Conservation (phyloP, 2,888 invertebrate genomes). For the Eremobia ochroleuca region DNA sequence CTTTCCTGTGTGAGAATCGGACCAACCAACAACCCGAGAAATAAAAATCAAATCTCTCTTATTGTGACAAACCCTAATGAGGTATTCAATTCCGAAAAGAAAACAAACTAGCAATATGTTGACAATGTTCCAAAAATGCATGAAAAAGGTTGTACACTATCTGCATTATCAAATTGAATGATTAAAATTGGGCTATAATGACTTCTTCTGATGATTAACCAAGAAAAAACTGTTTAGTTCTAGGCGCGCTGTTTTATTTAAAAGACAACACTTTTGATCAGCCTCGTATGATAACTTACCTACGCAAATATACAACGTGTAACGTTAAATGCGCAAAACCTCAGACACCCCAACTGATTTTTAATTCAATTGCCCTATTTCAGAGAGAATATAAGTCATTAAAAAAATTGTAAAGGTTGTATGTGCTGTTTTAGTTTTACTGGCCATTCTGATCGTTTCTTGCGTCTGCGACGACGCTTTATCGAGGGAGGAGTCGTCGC, state of each 20-base stretch:
- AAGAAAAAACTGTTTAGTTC: neutral
- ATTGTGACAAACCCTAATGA: neutral
- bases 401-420: too few relatives aligned
- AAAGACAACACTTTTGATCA: neutral
- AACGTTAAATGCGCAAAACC: too few relatives aligned
- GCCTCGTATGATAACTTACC: neutral
- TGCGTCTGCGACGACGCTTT: too few relatives aligned
- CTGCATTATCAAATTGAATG: too few relatives aligned
- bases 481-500: too few relatives aligned
- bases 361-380: too few relatives aligned
- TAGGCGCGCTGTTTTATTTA: neutral
- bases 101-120: neutral
- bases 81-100: neutral
- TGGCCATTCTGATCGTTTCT: too few relatives aligned
- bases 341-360: too few relatives aligned
- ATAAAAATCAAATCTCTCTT: neutral
- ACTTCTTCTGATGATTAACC: neutral
- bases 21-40: neutral
- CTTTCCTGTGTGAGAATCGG: neutral
- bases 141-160: neutral
- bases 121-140: neutral
- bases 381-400: too few relatives aligned
- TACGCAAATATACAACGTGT: too few relatives aligned
- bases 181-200: neutral
- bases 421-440: too few relatives aligned